Base-by-base conservation (phyloP, 2,113 vertebrate genomes). In the Nymphicus hollandicus region DNA sequence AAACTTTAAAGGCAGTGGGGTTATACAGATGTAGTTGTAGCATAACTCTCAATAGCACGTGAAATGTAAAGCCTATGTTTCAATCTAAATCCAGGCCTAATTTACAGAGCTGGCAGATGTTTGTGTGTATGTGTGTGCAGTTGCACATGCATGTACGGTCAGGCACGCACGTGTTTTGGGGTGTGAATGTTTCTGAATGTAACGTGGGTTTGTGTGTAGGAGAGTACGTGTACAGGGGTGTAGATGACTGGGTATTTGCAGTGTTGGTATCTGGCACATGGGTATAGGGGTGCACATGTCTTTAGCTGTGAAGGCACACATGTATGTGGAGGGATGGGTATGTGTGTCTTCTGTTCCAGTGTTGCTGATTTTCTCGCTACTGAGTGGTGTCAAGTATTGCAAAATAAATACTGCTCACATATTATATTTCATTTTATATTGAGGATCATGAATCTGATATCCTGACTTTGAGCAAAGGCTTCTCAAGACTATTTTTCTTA, bases 81-180 rank as follows among this genome's bases (percentile, higher is more conserved):
- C 33, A 27, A 2, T 13, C 20, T 53, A 84, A 84, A 84, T 43
- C 14, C n/a, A 85, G 37, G 31, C 11, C 18, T 17, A 89, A 5
- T 6, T 68, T 58, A 68, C 9, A 78, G 41, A 80, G 18, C 28
- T 39, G 7, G 4, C 6, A 63, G 16, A 29, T 37, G 28, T 35
- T 16, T 50, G 24, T 22, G 2, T 7, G 4, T 39, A 6, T 46
- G 8, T 8, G 37, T 11, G 4, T 6, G 4, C 10, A 10, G 4
- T 5, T 6, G 13, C 17, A 53, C 10, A 6, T 2, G 7, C 4
- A 7, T 0, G 1, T 53, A 44, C 9, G 16, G 23, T 17, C 13
- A 50, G n/a, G 24, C 14, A 7, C 2, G 9, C 43, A 41, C 0
- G 1, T 10, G 12, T 41, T 33, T 61, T 43, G 15, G 10, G 2